These are phyloP conservation scores for Mastomys coucha DNA, from an alignment of 2,113 vertebrate species.

Conservation along the genomic window DNA sequence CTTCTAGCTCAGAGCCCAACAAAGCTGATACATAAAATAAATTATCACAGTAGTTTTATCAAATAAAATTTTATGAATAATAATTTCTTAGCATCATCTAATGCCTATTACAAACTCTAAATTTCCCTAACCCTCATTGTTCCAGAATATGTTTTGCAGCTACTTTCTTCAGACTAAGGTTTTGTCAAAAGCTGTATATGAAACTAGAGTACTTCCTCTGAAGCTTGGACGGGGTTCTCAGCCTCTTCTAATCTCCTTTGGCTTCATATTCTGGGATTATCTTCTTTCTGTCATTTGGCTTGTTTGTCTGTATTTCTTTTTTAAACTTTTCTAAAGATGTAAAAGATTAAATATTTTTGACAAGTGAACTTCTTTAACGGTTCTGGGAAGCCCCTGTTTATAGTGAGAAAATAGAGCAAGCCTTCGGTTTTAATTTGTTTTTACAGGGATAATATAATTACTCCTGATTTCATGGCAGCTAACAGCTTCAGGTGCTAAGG, in stretches of 20 bases:
- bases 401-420: slow-evolving; percentile 73
- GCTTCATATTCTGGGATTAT: background rate
- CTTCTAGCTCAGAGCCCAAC: background rate
- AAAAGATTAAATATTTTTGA: slow-evolving; percentile 54
- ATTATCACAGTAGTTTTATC: background rate
- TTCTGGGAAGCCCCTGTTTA: slow-evolving; percentile 63
- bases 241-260: background rate
- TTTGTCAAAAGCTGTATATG: background rate
- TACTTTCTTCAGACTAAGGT: slow-evolving; percentile 29
- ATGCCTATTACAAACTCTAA: background rate
- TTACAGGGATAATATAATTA: slow-evolving; percentile 75
- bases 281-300: slow-evolving; percentile 10
- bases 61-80: background rate
- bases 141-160: background rate
- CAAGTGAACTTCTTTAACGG: slow-evolving; percentile 44
- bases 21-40: background rate
- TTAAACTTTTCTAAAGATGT: slow-evolving; percentile 33
- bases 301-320: slow-evolving; percentile 36
- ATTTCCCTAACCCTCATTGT: background rate
- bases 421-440: slow-evolving; percentile 78
- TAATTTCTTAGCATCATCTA: background rate
- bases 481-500: slow-evolving; percentile 64
- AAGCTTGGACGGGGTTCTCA: background rate
- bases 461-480: slow-evolving; percentile 73
- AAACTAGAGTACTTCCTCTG: background rate